phyloP scores from a whole-genome alignment of 92 coral and sea anemone species.

The Epizoanthus scotinus region DNA sequence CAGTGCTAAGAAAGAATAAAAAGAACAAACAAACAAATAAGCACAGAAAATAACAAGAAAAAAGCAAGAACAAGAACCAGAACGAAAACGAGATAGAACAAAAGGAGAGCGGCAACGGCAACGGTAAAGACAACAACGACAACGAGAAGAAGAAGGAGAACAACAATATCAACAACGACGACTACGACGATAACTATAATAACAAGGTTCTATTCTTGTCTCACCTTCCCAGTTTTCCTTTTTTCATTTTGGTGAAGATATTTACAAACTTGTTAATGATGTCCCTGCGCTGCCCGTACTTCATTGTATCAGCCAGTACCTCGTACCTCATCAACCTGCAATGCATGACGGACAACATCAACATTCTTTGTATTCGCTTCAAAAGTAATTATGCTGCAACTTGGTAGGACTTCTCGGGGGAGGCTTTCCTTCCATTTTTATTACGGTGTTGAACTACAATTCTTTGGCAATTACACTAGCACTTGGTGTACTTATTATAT shows the following conservation, averaged over 20 bases:
- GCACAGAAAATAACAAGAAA: not conserved
- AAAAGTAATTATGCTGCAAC: no score
- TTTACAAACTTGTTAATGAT: conserved; percentile 37
- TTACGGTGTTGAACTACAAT: no score
- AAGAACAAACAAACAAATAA: no score
- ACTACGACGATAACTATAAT: not conserved
- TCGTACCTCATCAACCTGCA: conserved; percentile 45
- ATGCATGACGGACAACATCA: no score
- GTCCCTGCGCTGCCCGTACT: conserved; percentile 53
- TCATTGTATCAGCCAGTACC: conserved; percentile 56
- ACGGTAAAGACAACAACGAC: not conserved
- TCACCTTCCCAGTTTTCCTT: conserved; percentile 47
- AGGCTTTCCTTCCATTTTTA: no score
- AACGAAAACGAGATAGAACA: not conserved
- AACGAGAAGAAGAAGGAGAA: not conserved
- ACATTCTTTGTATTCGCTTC: no score
- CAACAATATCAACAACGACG: not conserved
- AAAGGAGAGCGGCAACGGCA: not conserved
- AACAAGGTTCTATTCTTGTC: not conserved
- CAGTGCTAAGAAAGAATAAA: no score
- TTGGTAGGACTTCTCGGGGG: no score
- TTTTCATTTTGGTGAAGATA: conserved; percentile 48
- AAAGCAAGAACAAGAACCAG: not conserved
- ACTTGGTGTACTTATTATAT: no score
- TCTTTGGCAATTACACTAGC: no score